Evolutionary conservation across 1,140 invertebrate genomes (phyloP).

Genomic region (Goniozus legneri): DNA sequence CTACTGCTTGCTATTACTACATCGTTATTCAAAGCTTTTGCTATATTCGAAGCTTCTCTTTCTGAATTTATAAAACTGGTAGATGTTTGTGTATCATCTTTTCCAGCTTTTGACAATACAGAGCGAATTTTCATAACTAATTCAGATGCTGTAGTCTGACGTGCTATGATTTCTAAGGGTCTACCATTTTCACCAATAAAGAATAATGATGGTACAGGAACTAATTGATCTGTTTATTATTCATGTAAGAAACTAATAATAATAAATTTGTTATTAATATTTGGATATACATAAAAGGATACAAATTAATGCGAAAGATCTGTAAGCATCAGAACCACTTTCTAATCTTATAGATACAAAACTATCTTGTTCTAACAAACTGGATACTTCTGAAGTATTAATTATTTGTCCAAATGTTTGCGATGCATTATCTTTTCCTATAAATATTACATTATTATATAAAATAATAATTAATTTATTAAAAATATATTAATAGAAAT

Average conservation of each 20-base stretch:
- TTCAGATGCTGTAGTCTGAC: conserved; percentile 50
- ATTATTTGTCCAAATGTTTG: conserved; percentile 59
- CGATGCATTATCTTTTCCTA: conserved; percentile 69
- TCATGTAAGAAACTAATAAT: conserved; percentile 39
- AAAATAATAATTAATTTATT: neutral
- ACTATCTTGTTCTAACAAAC: conserved; percentile 55
- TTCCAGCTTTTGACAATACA: conserved; percentile 44
- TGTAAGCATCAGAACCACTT: conserved; percentile 66
- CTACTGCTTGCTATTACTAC: neutral
- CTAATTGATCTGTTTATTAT: conserved; percentile 68
- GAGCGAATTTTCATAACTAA: conserved; percentile 56
- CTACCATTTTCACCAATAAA: conserved; percentile 76
- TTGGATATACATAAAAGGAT: conserved; percentile 55
- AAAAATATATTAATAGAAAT: neutral
- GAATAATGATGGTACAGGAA: conserved; percentile 75
- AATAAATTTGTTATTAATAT: conserved; percentile 23
- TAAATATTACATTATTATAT: too few relatives aligned
- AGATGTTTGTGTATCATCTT: conserved; percentile 1
- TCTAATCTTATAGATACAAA: conserved; percentile 74
- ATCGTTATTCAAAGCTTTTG: neutral
- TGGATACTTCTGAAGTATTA: conserved; percentile 54
- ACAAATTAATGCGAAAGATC: conserved; percentile 83
- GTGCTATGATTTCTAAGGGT: conserved; percentile 71
- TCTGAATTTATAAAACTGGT: neutral
- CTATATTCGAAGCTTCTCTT: neutral